Base-by-base conservation (phyloP, 2,797 vertebrate species). In the Enoplosus armatus region DNA sequence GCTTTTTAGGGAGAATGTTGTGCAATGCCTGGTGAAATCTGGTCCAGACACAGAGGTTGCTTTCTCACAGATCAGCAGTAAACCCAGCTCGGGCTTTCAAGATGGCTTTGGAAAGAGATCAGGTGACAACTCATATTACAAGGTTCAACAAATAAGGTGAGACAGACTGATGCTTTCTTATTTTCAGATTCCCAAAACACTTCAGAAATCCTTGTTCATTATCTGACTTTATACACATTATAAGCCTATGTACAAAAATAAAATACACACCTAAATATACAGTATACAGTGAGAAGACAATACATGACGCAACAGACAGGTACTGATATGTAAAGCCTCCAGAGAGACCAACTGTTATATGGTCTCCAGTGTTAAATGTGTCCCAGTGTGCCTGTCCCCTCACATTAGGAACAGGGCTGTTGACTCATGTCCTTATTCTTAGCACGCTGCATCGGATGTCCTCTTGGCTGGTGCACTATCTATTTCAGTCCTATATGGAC, bases 381-480 rank as follows among this genome's bases (percentile, higher is more conserved):
- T 37, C 59, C 20, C 79, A 63, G 66, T 82, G 35, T 45, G 45
- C 50, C 47, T 70, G 67, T 84, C 80, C 35, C 35, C 35, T 82
- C 54, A 58, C 68, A 51, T 70, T 67, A 65, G 58, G 76, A 80
- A 78, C 80, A 82, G 80, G 11, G 20, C 67, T 80, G 79, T 86
- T 89, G 83, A 92, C 83, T 83, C 74, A 81, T 79, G 84, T 70
- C 75, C 75, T 85, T 89, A 90, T 90, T 91, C 83, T 88, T 85
- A 90, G 87, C 71, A 5, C 22, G 1, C 74, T 84, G 85, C 85
- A 82, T 87, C 82, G 77, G 50, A 88, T 86, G 61, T 87, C 90
- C 80, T 83, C 75, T 83, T 80, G 82, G 72, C 78, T 67, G 56
- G 55, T 70, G 50, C 76, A 43, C 62, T 43, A 61, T 82, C 87